These are phyloP conservation scores for Acanthococcus lagerstroemiae DNA, from an alignment of 2,888 invertebrate species.

Conservation along the genomic window DNA sequence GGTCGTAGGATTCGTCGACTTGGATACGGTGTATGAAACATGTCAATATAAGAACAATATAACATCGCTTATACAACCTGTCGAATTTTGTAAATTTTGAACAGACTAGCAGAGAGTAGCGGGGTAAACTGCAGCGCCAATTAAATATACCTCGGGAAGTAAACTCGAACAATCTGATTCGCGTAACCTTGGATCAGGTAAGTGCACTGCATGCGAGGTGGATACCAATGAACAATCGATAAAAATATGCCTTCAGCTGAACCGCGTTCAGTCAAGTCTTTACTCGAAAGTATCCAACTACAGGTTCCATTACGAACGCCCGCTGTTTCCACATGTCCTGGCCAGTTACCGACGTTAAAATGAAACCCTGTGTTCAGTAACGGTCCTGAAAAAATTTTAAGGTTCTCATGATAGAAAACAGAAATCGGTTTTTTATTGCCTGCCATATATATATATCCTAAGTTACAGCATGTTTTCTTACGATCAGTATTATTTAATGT, in stretches of 20 bases:
- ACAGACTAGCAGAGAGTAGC: too few relatives aligned
- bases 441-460: too few relatives aligned
- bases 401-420: too few relatives aligned
- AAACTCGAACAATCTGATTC: slow-evolving; percentile 77
- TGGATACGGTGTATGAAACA: too few relatives aligned
- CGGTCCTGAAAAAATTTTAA: too few relatives aligned
- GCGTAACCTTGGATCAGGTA: slow-evolving; percentile 77
- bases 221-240: slow-evolving; percentile 89
- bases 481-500: too few relatives aligned
- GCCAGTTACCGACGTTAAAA: slow-evolving; percentile 91
- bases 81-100: too few relatives aligned
- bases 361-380: slow-evolving; percentile 86
- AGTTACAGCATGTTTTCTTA: too few relatives aligned
- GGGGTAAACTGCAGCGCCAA: too few relatives aligned
- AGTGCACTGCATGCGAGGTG: slow-evolving; percentile 83
- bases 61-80: not conserved
- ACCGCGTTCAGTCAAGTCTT: slow-evolving; percentile 63
- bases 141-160: slow-evolving; percentile 66
- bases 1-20: too few relatives aligned
- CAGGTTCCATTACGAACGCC: slow-evolving; percentile 74
- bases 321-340: slow-evolving; percentile 81
- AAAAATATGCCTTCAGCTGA: slow-evolving; percentile 81
- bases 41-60: not conserved
- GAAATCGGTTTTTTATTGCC: too few relatives aligned
- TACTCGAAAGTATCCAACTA: slow-evolving; percentile 78